A percentile compares a stretch with the other conserved stretches of the same genome.
These are phyloP conservation scores for Scaptomyza flava DNA, from an alignment of 2,888 invertebrate genomes.

Conservation along the genomic window DNA sequence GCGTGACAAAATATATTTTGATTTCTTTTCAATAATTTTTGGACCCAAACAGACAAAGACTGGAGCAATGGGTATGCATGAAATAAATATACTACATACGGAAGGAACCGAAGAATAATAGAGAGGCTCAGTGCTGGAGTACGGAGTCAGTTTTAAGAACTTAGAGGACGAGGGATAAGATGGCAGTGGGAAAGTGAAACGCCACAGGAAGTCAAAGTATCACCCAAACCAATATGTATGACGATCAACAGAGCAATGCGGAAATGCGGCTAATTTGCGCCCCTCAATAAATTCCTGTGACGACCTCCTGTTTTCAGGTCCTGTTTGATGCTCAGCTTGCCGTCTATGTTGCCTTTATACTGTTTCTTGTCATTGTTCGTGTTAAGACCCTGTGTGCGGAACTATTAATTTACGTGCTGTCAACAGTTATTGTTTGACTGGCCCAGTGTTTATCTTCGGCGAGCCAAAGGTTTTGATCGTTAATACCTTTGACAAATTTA, in stretches of 20 bases:
- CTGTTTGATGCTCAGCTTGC: constrained; percentile 46
- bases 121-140: constrained; percentile 11
- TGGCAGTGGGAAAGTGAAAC: constrained; percentile 45
- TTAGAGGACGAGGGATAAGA: constrained; percentile 31
- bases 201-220: constrained; percentile 80
- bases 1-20: constrained; percentile 73
- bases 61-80: constrained; percentile 52
- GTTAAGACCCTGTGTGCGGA: constrained; percentile 58
- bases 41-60: constrained; percentile 39
- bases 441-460: constrained; percentile 69
- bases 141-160: not conserved
- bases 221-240: constrained; percentile 42
- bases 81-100: constrained; percentile 50
- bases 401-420: constrained; percentile 80
- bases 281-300: constrained; percentile 16
- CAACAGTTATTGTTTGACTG: constrained; percentile 75
- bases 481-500: constrained; percentile 74
- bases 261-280: constrained; percentile 76
- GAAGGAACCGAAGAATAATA: constrained; percentile 16
- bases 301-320: constrained; percentile 38
- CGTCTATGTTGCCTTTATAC: constrained; percentile 16
- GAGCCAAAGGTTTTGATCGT: constrained; percentile 33
- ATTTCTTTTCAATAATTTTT: constrained; percentile 67
- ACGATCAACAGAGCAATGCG: constrained; percentile 59
- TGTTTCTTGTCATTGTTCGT: constrained; percentile 4